phyloP scores from a whole-genome alignment of 2,797 vertebrate species.

The Scolopax bukidnonensis region DNA sequence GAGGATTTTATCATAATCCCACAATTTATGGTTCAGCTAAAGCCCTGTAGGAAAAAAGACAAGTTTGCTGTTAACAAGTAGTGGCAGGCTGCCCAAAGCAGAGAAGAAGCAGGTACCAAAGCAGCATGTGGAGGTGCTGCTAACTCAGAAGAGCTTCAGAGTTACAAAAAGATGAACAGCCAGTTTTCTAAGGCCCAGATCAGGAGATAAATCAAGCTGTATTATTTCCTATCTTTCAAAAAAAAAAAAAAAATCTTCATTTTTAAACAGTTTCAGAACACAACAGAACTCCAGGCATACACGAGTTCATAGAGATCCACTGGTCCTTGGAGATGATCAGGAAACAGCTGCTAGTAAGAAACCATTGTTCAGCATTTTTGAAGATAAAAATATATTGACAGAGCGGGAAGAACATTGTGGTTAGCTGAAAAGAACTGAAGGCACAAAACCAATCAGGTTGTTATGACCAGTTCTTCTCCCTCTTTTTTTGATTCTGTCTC shows the following conservation, averaged over 20 bases:
- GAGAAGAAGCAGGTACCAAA: slow-evolving; percentile 11
- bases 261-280: not conserved
- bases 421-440: not conserved
- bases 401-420: not conserved
- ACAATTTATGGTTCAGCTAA: slow-evolving; percentile 17
- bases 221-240: not conserved
- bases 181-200: not conserved
- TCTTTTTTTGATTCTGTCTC: not conserved
- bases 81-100: not conserved
- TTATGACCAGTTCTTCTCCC: not conserved
- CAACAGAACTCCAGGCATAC: not conserved
- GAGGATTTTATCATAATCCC: slow-evolving; percentile 28
- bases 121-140: not conserved
- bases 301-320: not conserved
- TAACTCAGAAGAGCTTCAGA: not conserved
- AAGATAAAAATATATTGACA: not conserved
- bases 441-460: not conserved
- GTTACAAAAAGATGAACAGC: not conserved
- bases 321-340: not conserved
- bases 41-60: not conserved
- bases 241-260: not conserved
- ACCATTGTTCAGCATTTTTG: not conserved
- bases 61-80: slow-evolving; percentile 8
- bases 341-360: slow-evolving; percentile 3
- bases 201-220: not conserved